phyloP scores from a whole-genome alignment of 1,140 invertebrate species.

The Sitobion miscanthi region DNA sequence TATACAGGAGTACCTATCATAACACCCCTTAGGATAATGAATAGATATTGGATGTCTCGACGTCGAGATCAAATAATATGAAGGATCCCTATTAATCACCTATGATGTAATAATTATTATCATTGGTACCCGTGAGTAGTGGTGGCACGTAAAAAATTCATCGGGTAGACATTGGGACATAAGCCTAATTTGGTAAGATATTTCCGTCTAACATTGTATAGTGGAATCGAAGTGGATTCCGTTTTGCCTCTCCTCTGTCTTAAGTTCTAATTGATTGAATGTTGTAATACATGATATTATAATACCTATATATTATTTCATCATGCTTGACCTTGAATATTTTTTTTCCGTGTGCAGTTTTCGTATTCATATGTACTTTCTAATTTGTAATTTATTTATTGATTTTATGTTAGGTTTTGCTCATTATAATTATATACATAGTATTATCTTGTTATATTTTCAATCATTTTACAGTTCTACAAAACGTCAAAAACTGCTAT shows the following conservation, averaged over 20 bases:
- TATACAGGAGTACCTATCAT: neutral
- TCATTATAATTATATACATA: neutral
- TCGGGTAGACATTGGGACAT: neutral
- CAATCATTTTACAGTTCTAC: neutral
- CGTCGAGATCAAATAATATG: neutral
- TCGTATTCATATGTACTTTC: neutral
- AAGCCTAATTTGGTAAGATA: neutral
- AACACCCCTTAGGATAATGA: neutral
- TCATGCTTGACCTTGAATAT: no score
- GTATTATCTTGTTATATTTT: neutral
- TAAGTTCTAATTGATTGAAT: neutral
- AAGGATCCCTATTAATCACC: neutral
- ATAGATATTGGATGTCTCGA: neutral
- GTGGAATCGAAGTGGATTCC: neutral
- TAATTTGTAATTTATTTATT: neutral
- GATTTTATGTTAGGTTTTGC: neutral
- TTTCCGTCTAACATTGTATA: neutral
- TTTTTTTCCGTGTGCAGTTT: neutral
- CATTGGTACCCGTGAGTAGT: neutral
- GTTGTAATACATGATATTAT: neutral
- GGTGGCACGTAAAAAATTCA: neutral
- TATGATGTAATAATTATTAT: neutral
- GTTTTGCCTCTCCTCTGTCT: neutral
- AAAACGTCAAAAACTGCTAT: no score
- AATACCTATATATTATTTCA: neutral